Evolutionary conservation across 2,888 invertebrate genomes (phyloP).

Genomic region (Drosophila sordidapex): DNA sequence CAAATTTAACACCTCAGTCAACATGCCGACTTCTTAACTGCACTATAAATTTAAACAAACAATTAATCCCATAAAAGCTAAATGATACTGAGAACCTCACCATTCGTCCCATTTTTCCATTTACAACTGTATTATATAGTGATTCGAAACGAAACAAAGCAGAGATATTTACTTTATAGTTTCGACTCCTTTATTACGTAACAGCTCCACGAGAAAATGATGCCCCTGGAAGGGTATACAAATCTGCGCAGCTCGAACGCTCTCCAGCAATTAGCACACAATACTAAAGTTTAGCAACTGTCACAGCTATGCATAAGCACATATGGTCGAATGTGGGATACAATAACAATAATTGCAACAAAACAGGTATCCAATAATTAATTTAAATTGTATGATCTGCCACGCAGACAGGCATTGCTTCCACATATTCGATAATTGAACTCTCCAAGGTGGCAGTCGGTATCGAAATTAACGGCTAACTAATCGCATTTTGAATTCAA

Average conservation of each 20-base stretch:
- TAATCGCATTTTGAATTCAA: background rate
- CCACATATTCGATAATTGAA: conserved; percentile 8
- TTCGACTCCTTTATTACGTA: background rate
- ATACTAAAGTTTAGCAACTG: conserved; percentile 9
- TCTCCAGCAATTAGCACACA: conserved; percentile 32
- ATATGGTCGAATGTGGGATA: background rate
- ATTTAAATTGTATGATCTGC: background rate
- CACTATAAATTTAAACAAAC: background rate
- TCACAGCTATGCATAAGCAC: background rate
- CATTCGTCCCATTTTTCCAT: background rate
- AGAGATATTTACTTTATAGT: background rate
- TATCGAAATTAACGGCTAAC: conserved; percentile 5
- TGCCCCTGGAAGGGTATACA: background rate
- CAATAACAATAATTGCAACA: background rate
- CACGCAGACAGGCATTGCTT: conserved; percentile 11
- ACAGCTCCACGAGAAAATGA: background rate
- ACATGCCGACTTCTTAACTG: background rate
- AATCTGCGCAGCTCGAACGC: background rate
- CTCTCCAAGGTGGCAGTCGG: background rate
- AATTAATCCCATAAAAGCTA: background rate
- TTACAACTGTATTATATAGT: background rate
- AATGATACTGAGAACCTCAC: background rate
- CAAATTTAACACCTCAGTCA: background rate
- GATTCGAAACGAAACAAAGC: background rate
- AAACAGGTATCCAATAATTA: background rate